Evolutionary conservation across 1,140 invertebrate species (phyloP).

Genomic region (Scaptomyza graminum): DNA sequence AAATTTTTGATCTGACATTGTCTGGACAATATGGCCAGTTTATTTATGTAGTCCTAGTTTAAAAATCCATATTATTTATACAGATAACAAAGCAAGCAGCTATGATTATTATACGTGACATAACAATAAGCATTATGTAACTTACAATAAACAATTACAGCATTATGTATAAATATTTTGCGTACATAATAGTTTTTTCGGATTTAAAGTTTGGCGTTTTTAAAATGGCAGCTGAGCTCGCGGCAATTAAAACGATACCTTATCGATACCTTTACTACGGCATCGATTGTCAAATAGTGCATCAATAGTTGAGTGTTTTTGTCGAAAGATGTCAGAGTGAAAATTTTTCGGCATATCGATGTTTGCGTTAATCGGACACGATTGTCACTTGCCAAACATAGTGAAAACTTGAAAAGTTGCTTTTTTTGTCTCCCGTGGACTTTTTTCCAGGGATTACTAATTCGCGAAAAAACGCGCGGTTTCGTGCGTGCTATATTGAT

Average conservation of each 20-base stretch:
- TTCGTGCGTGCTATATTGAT: conserved; percentile 39
- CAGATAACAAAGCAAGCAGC: conserved; percentile 26
- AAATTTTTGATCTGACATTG: neutral
- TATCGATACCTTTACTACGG: neutral
- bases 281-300: conserved; percentile 4
- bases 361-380: conserved; percentile 16
- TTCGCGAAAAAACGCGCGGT: conserved; percentile 57
- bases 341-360: conserved; percentile 3
- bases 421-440: conserved; percentile 55
- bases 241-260: neutral
- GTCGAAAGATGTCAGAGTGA: neutral
- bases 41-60: conserved; percentile 37
- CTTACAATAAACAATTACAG: conserved; percentile 62
- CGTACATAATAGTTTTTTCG: neutral
- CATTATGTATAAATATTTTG: neutral
- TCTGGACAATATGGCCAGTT: neutral
- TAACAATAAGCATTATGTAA: conserved; percentile 74
- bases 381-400: conserved; percentile 46
- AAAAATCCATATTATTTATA: conserved; percentile 63
- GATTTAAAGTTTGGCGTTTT: neutral
- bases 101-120: conserved; percentile 69
- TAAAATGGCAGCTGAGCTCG: conserved; percentile 7
- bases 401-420: conserved; percentile 59
- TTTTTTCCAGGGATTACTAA: conserved; percentile 62
- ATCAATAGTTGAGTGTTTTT: neutral